Evolutionary conservation across 2,888 invertebrate species (phyloP).

Genomic region (Ectemnius lituratus): DNA sequence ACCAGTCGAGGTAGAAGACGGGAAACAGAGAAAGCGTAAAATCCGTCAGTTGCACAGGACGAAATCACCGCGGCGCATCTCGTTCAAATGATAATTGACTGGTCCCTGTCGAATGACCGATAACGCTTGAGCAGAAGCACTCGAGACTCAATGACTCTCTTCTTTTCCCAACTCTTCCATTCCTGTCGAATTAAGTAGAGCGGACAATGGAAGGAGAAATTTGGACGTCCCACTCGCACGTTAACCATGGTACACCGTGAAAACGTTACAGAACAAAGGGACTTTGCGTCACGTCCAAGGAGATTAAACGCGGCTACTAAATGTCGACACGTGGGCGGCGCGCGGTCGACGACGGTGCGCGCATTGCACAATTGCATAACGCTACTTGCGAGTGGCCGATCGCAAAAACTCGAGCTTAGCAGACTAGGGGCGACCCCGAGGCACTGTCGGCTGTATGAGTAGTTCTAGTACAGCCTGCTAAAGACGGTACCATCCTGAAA

Average conservation of each 20-base stretch:
- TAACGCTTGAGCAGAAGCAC: background rate
- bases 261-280: slow-evolving; percentile 54
- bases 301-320: slow-evolving; percentile 61
- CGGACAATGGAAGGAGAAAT: slow-evolving; percentile 45
- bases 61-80: background rate
- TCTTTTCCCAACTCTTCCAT: background rate
- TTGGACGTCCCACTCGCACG: slow-evolving; percentile 48
- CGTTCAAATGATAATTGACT: background rate
- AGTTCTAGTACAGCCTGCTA: too few species aligned
- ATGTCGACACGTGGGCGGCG: slow-evolving; percentile 57
- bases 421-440: slow-evolving; percentile 28
- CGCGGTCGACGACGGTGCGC: slow-evolving; percentile 26
- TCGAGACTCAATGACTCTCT: background rate
- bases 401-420: slow-evolving; percentile 31
- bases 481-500: too few species aligned
- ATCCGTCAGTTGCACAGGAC: background rate
- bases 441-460: slow-evolving; percentile 24
- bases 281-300: slow-evolving; percentile 54
- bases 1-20: too few species aligned
- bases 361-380: slow-evolving; percentile 56
- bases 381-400: slow-evolving; percentile 21
- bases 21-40: slow-evolving; percentile 4
- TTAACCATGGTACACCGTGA: slow-evolving; percentile 19
- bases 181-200: slow-evolving; percentile 5
- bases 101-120: background rate